A percentile compares a stretch with the other conserved stretches of the same genome.
Evolutionary conservation across 2,888 invertebrate species (phyloP).

Genomic region (Pandemis corylana): DNA sequence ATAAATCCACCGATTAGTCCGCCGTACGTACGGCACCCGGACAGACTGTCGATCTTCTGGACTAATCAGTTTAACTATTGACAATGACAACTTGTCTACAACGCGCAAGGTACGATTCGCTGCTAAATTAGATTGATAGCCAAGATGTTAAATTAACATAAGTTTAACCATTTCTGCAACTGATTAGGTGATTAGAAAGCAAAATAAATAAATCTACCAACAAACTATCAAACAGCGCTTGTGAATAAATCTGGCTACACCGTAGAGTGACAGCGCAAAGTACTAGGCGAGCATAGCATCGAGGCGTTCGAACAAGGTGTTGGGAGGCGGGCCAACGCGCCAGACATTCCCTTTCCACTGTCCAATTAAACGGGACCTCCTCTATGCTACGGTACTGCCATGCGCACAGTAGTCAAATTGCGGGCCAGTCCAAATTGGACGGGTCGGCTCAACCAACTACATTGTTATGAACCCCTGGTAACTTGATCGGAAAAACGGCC

Average conservation of each 20-base stretch:
- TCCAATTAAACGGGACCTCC: slow-evolving; percentile 75
- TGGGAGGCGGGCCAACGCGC: slow-evolving; percentile 77
- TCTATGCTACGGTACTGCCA: slow-evolving; percentile 62
- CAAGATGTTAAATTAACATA: slow-evolving; percentile 27
- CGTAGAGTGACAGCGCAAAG: slow-evolving; percentile 58
- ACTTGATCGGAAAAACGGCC: slow-evolving; percentile 58
- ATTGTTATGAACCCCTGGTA: slow-evolving; percentile 71
- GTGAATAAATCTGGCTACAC: slow-evolving; percentile 29
- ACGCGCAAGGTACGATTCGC: slow-evolving; percentile 32
- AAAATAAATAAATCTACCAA: slow-evolving; percentile 9
- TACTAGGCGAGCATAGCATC: slow-evolving; percentile 79
- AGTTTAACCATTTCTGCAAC: slow-evolving; percentile 12
- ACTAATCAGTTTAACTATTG: slow-evolving; percentile 62
- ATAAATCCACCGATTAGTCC: slow-evolving; percentile 49
- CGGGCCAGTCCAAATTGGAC: slow-evolving; percentile 63
- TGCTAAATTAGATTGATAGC: slow-evolving; percentile 13
- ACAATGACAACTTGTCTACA: slow-evolving; percentile 57
- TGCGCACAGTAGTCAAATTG: slow-evolving; percentile 54
- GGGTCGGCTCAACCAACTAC: slow-evolving; percentile 57
- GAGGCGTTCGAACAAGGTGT: slow-evolving; percentile 77
- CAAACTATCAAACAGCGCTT: slow-evolving; percentile 1
- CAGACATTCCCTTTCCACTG: slow-evolving; percentile 77
- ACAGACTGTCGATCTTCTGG: slow-evolving; percentile 58
- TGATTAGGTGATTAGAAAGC: slow-evolving; percentile 4
- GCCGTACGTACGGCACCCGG: slow-evolving; percentile 55